Conservation (phyloP, 1,140 invertebrate species). For the Cydia strobilella region DNA sequence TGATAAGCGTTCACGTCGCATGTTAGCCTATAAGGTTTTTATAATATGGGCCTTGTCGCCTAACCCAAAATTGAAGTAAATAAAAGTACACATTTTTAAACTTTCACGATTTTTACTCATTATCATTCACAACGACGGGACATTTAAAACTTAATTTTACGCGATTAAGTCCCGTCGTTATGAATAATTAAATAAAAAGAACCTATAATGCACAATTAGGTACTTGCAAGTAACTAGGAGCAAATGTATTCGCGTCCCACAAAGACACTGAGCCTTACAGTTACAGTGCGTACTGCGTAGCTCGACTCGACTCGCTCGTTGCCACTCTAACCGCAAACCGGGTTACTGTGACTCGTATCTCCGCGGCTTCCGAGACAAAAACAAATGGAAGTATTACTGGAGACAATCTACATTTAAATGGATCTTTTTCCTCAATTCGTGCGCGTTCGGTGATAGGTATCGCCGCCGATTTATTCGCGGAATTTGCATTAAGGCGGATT, state of each 20-base stretch:
- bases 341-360: constrained; percentile 56
- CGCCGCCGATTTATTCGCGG: constrained; percentile 65
- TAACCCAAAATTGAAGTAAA: no score
- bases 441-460: constrained; percentile 65
- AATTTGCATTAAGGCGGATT: constrained; percentile 51
- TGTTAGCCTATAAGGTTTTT: no score
- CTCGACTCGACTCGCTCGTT: constrained; percentile 28
- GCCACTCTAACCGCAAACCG: constrained; percentile 49
- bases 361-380: constrained; percentile 64
- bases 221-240: neutral
- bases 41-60: no score
- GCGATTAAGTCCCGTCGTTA: no score
- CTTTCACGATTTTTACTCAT: no score
- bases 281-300: no score
- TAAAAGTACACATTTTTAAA: no score
- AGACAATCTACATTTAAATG: constrained; percentile 72
- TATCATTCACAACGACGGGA: no score
- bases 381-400: constrained; percentile 75
- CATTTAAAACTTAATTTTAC: no score
- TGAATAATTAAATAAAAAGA: no score
- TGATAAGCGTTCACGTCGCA: no score
- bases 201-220: neutral
- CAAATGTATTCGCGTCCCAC: neutral
- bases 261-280: neutral
- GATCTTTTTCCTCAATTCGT: constrained; percentile 63